Evolutionary conservation across 2,113 vertebrate species (phyloP).

Genomic region (Eulemur rufifrons): DNA sequence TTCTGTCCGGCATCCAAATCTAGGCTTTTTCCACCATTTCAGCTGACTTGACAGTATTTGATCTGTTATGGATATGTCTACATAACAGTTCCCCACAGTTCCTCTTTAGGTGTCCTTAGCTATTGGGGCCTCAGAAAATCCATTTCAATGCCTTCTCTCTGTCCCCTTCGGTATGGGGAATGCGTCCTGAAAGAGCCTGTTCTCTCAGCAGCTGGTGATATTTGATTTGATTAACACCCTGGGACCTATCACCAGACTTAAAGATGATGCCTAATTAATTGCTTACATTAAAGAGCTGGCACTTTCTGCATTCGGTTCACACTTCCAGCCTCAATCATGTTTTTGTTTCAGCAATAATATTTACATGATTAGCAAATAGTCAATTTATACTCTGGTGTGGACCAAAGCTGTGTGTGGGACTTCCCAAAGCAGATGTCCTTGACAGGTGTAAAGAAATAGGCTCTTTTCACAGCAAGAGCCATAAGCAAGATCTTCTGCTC

Average conservation of each 20-base stretch:
- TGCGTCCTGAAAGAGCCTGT: not conserved
- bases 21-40: not conserved
- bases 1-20: not conserved
- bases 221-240: slow-evolving; percentile 57
- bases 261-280: slow-evolving; percentile 66
- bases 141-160: not conserved
- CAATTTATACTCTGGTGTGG: slow-evolving; percentile 38
- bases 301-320: slow-evolving; percentile 52
- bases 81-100: not conserved
- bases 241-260: slow-evolving; percentile 49
- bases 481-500: slow-evolving; percentile 52
- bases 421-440: slow-evolving; percentile 49
- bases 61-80: not conserved
- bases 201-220: slow-evolving; percentile 46
- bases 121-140: not conserved
- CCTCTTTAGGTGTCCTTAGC: not conserved
- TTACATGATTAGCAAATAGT: slow-evolving; percentile 71
- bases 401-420: not conserved
- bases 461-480: slow-evolving; percentile 22
- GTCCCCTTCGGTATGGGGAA: not conserved
- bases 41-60: not conserved
- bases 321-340: slow-evolving; percentile 36
- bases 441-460: slow-evolving; percentile 45
- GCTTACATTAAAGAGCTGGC: slow-evolving; percentile 59
- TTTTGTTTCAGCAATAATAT: slow-evolving; percentile 63